Conservation (phyloP, 2,113 vertebrate species). For the Alligator sinensis region DNA sequence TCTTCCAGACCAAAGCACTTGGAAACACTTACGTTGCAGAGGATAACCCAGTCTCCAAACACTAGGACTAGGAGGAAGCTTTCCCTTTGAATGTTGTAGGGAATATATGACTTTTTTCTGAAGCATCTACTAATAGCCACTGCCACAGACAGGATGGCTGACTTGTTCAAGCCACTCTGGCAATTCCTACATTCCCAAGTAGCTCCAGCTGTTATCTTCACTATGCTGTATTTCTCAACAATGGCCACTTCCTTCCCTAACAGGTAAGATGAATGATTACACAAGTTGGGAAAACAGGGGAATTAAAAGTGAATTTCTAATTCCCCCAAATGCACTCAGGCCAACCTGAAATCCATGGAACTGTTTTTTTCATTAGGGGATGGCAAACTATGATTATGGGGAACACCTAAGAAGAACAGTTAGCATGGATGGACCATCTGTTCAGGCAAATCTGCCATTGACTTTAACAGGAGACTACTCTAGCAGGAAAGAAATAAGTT, state of each 20-base stretch:
- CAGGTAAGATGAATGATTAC: neutral
- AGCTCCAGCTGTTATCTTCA: neutral
- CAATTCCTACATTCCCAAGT: neutral
- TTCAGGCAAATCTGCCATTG: neutral
- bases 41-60: neutral
- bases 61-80: neutral
- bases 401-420: neutral
- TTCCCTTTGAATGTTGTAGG: neutral
- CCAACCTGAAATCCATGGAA: neutral
- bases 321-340: neutral
- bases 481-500: neutral
- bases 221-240: neutral
- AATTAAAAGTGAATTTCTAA: neutral
- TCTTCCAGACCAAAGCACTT: neutral
- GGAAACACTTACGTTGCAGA: neutral
- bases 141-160: neutral
- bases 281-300: neutral
- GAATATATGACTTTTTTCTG: neutral
- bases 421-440: neutral
- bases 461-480: neutral
- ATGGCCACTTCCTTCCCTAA: neutral
- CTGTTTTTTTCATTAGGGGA: neutral
- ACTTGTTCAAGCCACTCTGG: neutral
- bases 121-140: neutral
- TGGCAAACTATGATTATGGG: neutral